These are phyloP conservation scores for Minunthozetes semirufus DNA, from an alignment of 2,888 invertebrate species.

Conservation along the genomic window DNA sequence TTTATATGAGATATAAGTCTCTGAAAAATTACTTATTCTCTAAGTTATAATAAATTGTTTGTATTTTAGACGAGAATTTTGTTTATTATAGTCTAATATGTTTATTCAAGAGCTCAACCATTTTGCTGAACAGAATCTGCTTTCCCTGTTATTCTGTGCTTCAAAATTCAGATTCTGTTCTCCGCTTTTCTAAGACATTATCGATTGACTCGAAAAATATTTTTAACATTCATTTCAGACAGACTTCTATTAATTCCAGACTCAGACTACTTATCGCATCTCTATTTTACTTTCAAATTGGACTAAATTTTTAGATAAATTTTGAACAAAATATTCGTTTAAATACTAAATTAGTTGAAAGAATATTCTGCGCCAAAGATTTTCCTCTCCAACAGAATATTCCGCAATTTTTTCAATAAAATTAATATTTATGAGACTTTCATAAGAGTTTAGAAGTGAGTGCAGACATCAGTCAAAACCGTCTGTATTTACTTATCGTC, in stretches of 20 bases:
- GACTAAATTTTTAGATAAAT: background rate
- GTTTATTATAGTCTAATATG: no score
- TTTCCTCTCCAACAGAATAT: no score
- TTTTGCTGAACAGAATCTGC: no score
- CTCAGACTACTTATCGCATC: background rate
- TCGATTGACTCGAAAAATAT: background rate
- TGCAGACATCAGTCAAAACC: background rate
- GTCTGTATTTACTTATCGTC: background rate
- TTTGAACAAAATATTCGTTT: background rate
- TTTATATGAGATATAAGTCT: no score
- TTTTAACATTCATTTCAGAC: background rate
- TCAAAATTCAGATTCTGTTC: background rate
- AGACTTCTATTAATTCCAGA: background rate
- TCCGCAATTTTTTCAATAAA: background rate
- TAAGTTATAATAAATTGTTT: no score
- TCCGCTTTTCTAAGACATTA: background rate
- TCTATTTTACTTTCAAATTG: background rate
- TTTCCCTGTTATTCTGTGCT: no score
- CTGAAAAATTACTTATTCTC: no score
- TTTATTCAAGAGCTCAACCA: no score
- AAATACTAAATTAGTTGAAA: background rate
- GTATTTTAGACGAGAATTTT: no score
- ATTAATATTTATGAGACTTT: background rate
- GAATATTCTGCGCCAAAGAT: background rate
- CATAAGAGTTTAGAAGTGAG: background rate